Base-by-base conservation (phyloP, 1,140 invertebrate genomes). In the Rhizoglyphus robini region DNA sequence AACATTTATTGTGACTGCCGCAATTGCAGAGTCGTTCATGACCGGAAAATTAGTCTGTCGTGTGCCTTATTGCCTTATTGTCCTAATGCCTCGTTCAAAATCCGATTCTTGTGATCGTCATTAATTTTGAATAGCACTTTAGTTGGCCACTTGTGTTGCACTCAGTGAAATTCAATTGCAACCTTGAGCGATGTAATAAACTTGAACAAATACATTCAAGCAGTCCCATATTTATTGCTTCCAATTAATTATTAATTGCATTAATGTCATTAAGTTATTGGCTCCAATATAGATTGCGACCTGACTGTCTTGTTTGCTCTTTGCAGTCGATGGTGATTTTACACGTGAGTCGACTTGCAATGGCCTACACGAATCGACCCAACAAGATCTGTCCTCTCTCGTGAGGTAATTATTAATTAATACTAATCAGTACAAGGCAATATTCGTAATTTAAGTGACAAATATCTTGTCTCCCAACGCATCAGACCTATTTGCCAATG, bases 91-190 rank as follows among this genome's bases (percentile, higher is more conserved):
- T n/a, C n/a, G n/a, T n/a, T n/a, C 8, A 25, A 15, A 54, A 20
- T 27, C 8, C 51, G 51, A 54, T 54, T 54, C 51, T 54, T 54
- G 51, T 54, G 51, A 54, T 54, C 31, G 51, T 54, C 51, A 54
- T 54, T 54, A 54, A 54, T 54, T 54, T 54, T 54, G 51, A 54
- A 54, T 54, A 23, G 8, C 8, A 41, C 36, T 11, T 41, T 41
- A 41, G 18, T 8, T 41, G 8, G 36, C n/a, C n/a, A n/a, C n/a
- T n/a, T n/a, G n/a, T n/a, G n/a, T n/a, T 20, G 31, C 23, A 11
- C 8, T 54, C 23, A 20, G 51, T 20, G 23, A 5, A 15, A 54
- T 8, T 20, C 51, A 23, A 27, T 8, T 54, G 23, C 23, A 11
- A 8, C 15, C 23, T 32, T 23, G 23, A 8, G 8, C 51, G 51